Conservation (phyloP, 2,113 vertebrate species). For the Aleadryas rufinucha region DNA sequence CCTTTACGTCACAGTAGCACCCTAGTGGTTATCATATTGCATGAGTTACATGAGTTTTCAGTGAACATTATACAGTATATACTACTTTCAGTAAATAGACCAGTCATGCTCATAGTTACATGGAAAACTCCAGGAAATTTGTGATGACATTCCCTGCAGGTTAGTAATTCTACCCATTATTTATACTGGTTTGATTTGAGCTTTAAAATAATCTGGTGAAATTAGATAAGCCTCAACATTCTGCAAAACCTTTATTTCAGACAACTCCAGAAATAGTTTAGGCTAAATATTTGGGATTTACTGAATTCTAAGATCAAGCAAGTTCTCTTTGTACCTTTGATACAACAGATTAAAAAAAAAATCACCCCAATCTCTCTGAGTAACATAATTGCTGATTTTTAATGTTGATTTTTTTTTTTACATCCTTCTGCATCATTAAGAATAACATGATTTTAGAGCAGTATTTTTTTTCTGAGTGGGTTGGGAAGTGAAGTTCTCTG, state of each 20-base stretch:
- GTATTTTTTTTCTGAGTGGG: not conserved
- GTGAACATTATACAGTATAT: conserved; percentile 77
- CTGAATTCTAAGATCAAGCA: not conserved
- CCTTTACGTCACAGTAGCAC: conserved; percentile 80
- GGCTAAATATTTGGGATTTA: conserved; percentile 45
- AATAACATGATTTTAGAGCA: not conserved
- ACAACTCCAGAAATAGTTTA: conserved; percentile 45
- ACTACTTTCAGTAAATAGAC: conserved; percentile 76
- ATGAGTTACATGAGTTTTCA: conserved; percentile 73
- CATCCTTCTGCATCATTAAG: not conserved
- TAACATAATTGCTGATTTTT: not conserved
- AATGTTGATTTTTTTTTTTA: not conserved
- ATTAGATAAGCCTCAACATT: conserved; percentile 70
- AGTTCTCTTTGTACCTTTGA: not conserved
- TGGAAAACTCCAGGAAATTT: conserved; percentile 78
- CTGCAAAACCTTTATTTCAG: conserved; percentile 63
- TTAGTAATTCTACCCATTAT: conserved; percentile 81
- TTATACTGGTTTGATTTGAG: conserved; percentile 78
- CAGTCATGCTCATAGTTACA: conserved; percentile 75
- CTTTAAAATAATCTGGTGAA: conserved; percentile 67
- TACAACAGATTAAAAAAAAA: not conserved
- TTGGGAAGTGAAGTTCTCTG: not conserved
- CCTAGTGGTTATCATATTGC: conserved; percentile 80
- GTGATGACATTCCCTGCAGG: conserved; percentile 81
- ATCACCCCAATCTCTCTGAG: not conserved